Percentiles rank a stretch among this genome's conserved stretches.
phyloP scores from a whole-genome alignment of 2,113 vertebrate species.

The Nipponia nippon region DNA sequence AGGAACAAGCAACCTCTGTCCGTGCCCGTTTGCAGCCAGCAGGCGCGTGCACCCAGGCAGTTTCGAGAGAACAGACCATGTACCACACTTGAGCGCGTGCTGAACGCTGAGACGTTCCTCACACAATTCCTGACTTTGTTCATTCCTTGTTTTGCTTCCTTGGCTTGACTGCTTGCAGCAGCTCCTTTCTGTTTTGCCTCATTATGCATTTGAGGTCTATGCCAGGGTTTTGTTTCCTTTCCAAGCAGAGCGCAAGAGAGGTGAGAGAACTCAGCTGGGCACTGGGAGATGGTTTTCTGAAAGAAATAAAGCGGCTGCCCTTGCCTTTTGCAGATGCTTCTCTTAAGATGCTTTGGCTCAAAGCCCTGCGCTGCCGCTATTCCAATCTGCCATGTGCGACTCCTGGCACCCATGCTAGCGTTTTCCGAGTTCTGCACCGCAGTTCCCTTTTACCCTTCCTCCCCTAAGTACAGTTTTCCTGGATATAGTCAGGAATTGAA shows the following conservation, averaged over 20 bases:
- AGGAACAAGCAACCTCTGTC: background rate
- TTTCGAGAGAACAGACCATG: background rate
- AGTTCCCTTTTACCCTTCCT: background rate
- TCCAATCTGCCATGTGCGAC: background rate
- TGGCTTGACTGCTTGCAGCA: background rate
- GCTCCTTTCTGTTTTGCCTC: background rate
- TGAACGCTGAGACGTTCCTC: background rate
- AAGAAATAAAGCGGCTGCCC: background rate
- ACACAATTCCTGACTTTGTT: background rate
- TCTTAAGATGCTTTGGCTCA: constrained; percentile 26
- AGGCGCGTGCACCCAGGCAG: background rate
- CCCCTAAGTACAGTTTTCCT: background rate
- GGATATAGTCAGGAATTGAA: background rate
- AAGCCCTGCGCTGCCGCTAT: background rate
- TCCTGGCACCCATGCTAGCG: background rate
- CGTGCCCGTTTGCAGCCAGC: background rate
- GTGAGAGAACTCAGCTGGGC: background rate
- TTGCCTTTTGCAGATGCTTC: constrained; percentile 8
- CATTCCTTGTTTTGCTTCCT: background rate
- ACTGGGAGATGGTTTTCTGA: background rate
- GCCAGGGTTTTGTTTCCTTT: background rate
- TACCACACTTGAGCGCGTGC: background rate
- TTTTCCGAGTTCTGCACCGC: background rate
- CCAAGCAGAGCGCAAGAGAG: background rate
- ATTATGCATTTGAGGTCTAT: background rate